Base-by-base conservation (phyloP, 2,888 invertebrate species). In the Leptopterna dolabrata region DNA sequence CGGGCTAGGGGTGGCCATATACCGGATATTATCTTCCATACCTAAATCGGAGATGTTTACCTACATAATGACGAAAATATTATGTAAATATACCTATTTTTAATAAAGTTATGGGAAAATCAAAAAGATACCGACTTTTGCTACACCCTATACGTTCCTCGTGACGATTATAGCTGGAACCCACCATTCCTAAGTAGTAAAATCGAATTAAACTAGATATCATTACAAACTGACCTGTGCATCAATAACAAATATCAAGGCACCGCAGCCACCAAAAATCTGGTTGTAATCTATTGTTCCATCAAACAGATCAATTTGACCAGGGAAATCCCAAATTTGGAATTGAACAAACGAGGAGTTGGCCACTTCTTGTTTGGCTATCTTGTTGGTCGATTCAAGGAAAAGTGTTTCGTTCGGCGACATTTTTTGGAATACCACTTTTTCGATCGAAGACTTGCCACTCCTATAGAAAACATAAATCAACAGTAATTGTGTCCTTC, bases 371-470 rank as follows among this genome's bases (percentile, higher is more conserved):
- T 99, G 99, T 93, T 98, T 99, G 2, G 98, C 97, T 90, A 99
- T 98, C 94, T 99, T 98, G 92, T 98, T 98, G 81, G 99, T 99
- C 89, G 98, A 98, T 92, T 99, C 99, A 89, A 99, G 93, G 92
- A 99, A 99, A 86, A 99, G 93, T 0, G 99, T 99, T 93, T 99
- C 99, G 93, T 99, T 99, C 0, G 99, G 99, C 1, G 99, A 98
- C 98, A 99, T 99, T 93, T 99, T 99, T 92, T 99, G 99, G 92
- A 99, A 99, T n/a, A 99, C 99, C 4, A 99, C 99, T 94, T 99
- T 99, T 92, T 99, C 98, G 91, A 99, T 99, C 0, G 99, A 99
- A 83, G 99, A 99, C 92, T 99, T 99, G 78, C 99, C 99, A 91
- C 99, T 99, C 92, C 99, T 97, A 91, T 89, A 94, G 94, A 88